Percentiles rank a stretch among this genome's conserved stretches.
phyloP scores from a whole-genome alignment of 2,888 invertebrate genomes.

The Tenthredo livida region DNA sequence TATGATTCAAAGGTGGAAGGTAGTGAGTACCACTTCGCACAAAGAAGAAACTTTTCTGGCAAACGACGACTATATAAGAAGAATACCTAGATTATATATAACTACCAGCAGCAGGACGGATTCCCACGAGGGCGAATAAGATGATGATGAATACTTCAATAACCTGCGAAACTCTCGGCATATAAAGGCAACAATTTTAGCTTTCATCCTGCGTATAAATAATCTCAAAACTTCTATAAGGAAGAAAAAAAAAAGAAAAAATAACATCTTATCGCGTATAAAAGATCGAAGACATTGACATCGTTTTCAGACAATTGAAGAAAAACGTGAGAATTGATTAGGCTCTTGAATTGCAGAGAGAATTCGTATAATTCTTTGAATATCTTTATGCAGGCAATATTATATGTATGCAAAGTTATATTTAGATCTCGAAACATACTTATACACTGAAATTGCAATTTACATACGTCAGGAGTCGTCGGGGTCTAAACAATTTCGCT shows the following conservation, averaged over 20 bases:
- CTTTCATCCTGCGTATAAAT: not conserved
- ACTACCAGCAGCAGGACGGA: not conserved
- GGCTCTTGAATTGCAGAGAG: not conserved
- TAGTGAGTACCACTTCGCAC: conserved; percentile 1
- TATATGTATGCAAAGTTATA: not conserved
- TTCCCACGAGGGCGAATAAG: conserved; percentile 19
- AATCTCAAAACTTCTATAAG: not conserved
- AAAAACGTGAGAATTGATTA: not conserved
- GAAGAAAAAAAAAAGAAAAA: not conserved
- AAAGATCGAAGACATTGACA: not conserved
- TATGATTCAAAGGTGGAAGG: not conserved
- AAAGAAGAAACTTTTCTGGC: conserved; percentile 14
- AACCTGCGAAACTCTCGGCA: not conserved
- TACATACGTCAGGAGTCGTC: conserved; percentile 16
- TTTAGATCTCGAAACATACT: not conserved
- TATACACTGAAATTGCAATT: not conserved
- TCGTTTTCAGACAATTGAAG: not conserved
- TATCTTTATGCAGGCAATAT: not conserved
- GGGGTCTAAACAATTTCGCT: not conserved
- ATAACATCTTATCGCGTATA: not conserved
- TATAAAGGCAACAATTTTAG: not conserved
- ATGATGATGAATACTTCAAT: conserved; percentile 5
- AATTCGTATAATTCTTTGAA: not conserved
- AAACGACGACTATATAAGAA: not conserved
- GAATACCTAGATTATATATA: not conserved